Conservation (phyloP, 2,797 vertebrate species). For the Parauchenoglanis ngamensis region DNA sequence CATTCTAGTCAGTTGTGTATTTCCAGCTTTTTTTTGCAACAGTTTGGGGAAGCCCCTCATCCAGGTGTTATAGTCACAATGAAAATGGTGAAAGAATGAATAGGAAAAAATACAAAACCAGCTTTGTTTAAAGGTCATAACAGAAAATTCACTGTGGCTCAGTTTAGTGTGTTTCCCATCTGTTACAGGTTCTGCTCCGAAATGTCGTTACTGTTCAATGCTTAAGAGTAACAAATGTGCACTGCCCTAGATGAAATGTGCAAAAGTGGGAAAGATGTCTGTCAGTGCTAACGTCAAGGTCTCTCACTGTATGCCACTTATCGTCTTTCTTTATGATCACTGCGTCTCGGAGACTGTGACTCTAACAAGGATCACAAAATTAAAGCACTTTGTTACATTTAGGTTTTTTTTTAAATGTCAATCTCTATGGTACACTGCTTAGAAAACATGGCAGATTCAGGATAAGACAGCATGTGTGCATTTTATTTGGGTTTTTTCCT, state of each 20-base stretch:
- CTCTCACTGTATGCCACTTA: background rate
- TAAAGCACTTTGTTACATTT: too few species aligned
- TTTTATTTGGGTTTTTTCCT: background rate
- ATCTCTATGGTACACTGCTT: background rate
- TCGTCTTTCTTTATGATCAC: background rate
- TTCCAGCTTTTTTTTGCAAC: too few species aligned
- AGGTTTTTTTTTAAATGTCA: too few species aligned
- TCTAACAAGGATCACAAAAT: background rate
- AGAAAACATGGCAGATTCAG: background rate
- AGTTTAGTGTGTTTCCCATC: too few species aligned
- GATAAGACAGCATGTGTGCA: background rate
- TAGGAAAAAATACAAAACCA: background rate
- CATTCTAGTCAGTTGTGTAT: too few species aligned
- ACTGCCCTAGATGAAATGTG: accelerated
- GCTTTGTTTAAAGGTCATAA: background rate
- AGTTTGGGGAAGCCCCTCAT: too few species aligned
- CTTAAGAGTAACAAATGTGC: background rate
- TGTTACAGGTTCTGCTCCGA: background rate
- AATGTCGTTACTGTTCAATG: background rate
- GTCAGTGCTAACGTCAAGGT: background rate
- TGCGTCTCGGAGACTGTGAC: background rate
- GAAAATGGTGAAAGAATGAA: too few species aligned
- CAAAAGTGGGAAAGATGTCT: background rate
- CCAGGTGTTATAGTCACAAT: too few species aligned
- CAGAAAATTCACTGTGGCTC: background rate